These are phyloP conservation scores for Caenorhabditis virilis DNA, from an alignment of 2,888 invertebrate genomes.

Conservation along the genomic window DNA sequence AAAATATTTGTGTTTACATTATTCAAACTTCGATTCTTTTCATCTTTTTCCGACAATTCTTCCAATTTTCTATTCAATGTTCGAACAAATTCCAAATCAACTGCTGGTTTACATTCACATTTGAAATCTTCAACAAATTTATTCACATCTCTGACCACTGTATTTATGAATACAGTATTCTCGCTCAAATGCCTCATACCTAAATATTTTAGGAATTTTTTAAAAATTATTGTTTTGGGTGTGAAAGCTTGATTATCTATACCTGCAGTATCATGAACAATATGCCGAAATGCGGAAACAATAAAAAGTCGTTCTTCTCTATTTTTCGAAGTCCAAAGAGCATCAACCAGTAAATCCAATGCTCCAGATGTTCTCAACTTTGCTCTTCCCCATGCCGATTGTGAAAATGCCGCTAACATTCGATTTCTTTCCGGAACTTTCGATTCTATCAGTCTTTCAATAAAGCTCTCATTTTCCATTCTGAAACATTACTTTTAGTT, in stretches of 20 bases:
- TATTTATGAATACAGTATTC: constrained; percentile 40
- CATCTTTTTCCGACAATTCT: neutral
- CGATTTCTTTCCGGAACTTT: constrained; percentile 10
- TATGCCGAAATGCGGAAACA: constrained; percentile 40
- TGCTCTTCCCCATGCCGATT: constrained; percentile 61
- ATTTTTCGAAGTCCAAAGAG: constrained; percentile 12
- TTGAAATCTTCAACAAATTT: constrained; percentile 33
- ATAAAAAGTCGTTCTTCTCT: constrained; percentile 33
- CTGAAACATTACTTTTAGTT: constrained; percentile 12
- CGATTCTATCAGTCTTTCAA: constrained; percentile 16
- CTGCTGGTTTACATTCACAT: constrained; percentile 27
- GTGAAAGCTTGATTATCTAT: too few relatives aligned
- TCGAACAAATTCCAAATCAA: constrained; percentile 24
- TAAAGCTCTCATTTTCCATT: constrained; percentile 35
- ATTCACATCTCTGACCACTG: constrained; percentile 45
- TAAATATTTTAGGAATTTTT: constrained; percentile 1
- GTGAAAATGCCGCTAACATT: constrained; percentile 35
- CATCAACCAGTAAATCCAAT: constrained; percentile 51
- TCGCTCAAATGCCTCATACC: constrained; percentile 37
- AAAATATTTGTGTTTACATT: too few relatives aligned
- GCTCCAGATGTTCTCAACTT: constrained; percentile 55
- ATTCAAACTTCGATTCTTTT: neutral
- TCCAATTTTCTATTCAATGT: constrained; percentile 4
- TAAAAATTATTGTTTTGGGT: too few relatives aligned
- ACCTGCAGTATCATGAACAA: constrained; percentile 53